Evolutionary conservation across 1,140 invertebrate genomes (phyloP), one percentile per base, ranked within the genome.

Genomic region (Ctenoplectra terminalis): DNA sequence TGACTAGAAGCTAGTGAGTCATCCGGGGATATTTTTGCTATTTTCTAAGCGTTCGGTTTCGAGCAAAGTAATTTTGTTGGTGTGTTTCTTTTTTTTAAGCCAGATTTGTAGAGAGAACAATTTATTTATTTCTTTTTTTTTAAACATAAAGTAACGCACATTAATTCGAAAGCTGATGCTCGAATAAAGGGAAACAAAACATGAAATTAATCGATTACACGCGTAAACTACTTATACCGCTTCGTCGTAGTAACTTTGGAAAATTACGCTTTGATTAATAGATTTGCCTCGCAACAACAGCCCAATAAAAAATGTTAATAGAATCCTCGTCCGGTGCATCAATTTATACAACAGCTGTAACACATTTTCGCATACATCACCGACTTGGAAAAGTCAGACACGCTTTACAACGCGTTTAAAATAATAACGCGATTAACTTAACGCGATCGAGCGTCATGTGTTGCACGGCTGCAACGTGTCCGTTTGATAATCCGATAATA

Each of bases 401-500:
- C n/a, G 43, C 26, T 61, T 23, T 79, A 29, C 26, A 52, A 72
- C 37, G 23, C n/a, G 31, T 56, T 81, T 81, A 58, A 81, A 81
- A 81, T 75, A 81, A 81, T 81, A 81, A 81, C 78, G 37, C 79
- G 85, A 86, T 86, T 85, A 86, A 86, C 69, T 74, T 84, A 76
- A 75, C 70, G 79, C 85, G 78, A 63, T 81, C 72, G 61, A 34
- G 71, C 64, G 83, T 70, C 79, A 61, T 73, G 58, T 48, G 69
- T 76, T 52, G 72, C 81, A 50, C 43, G 72, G 20, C 50, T 77
- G 70, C 69, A 73, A n/a, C 66, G 50, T 52, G 69, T 74, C 75
- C 72, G 69, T 78, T 78, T 70, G 58, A 82, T 85, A 86, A 86
- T 86, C 83, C 74, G 79, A 86, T 86, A 85, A 85, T 85, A 86